Base-by-base conservation (phyloP, 2,797 vertebrate genomes). In the Typhlichthys subterraneus region DNA sequence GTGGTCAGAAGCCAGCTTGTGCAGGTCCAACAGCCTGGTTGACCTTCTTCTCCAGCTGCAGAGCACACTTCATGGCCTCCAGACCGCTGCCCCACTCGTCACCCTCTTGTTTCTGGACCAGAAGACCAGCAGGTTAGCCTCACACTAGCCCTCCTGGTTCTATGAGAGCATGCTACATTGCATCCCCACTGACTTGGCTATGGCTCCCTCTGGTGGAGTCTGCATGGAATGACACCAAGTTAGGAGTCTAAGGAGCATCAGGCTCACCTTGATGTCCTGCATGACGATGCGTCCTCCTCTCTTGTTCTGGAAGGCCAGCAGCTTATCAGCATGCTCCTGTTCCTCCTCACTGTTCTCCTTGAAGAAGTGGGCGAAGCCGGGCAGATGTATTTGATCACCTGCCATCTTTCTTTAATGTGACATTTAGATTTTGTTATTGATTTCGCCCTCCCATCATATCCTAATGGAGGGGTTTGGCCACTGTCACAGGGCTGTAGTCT, bases 51-150 rank as follows among this genome's bases (percentile, higher is more conserved):
- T 98, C 97, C 92, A 99, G 86, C 83, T 95, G 90, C 74, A 98
- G 84, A 3, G 96, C 94, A 0, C 90, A 93, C 80, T 95, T 93
- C 94, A 99, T 93, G 11, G 96, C 96, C 46, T 94, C 95, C 78
- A 98, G 89, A 0, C 96, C 96, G 0, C 80, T 96, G 15, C 94
- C 96, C 97, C 97, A 99, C 79, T 96, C 94, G 50, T 97, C 94
- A 12, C 92, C 92, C 10, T 97, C 96, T 0, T 96, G 96, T 76
- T 97, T 98, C 97, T 98, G 13, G 0, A 1, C 12, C 19, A 9
- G 31, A 13, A 45, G 38, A 55, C 31, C 29, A 50, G 29, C 3
- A 13, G 1, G 45, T 10, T 38, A 3, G 59, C 13, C 15, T 66
- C 51, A 57, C 0, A 57, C 8, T 5, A 31, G 17, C 17, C 17